These are phyloP conservation scores for Microplitis deprimator DNA, from an alignment of 2,888 invertebrate species.

Conservation along the genomic window DNA sequence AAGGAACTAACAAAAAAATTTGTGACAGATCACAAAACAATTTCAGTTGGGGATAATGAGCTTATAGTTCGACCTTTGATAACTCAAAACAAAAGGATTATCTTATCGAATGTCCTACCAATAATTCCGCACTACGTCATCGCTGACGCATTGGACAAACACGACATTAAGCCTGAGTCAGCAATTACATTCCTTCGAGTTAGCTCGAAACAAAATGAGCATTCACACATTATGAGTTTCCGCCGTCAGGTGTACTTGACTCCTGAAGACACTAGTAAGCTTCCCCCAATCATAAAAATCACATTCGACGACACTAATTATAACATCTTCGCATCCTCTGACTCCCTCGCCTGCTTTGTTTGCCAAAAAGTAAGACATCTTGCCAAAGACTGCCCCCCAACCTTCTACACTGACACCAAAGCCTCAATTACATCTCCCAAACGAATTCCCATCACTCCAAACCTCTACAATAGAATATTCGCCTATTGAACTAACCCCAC, in stretches of 20 bases:
- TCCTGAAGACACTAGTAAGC: constrained; percentile 23
- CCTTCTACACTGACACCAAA: too few species aligned
- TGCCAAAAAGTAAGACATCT: constrained; percentile 37
- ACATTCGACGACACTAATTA: constrained; percentile 20
- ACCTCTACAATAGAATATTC: too few species aligned
- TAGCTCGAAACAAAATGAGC: neutral
- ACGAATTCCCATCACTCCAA: too few species aligned
- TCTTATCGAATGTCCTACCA: constrained; percentile 33
- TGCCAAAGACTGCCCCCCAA: constrained; percentile 12
- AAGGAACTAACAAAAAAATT: neutral
- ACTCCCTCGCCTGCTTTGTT: constrained; percentile 21
- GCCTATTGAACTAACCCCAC: too few species aligned
- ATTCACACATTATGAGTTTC: constrained; percentile 27
- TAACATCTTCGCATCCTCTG: constrained; percentile 16
- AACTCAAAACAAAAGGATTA: constrained; percentile 17
- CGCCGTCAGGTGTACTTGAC: constrained; percentile 30
- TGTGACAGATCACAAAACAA: neutral
- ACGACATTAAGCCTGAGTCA: neutral
- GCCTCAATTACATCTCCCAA: too few species aligned
- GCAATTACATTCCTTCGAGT: constrained; percentile 7
- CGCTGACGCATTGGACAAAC: neutral
- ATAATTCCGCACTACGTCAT: constrained; percentile 20
- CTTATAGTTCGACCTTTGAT: too few species aligned
- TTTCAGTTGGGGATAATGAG: too few species aligned
- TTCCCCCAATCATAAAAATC: constrained; percentile 21